These are phyloP conservation scores for Eurystomus gularis DNA, from an alignment of 2,113 vertebrate species.

Conservation along the genomic window DNA sequence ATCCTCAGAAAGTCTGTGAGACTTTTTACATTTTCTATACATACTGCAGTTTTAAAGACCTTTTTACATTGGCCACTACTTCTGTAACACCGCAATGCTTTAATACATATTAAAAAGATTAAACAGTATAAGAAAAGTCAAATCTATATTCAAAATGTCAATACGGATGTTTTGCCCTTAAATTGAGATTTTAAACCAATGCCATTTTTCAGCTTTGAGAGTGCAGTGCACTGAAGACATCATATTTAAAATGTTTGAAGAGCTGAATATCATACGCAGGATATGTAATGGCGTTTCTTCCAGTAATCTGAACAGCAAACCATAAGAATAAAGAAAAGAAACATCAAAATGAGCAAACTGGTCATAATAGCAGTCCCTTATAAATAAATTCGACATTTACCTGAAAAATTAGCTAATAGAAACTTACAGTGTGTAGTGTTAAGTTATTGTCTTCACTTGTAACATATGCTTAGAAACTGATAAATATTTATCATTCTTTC, in stretches of 20 bases:
- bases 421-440: neutral
- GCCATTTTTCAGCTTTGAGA: neutral
- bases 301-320: neutral
- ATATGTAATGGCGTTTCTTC: neutral
- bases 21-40: conserved; percentile 70
- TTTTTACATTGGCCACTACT: conserved; percentile 62
- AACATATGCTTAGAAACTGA: conserved; percentile 56
- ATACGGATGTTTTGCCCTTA: neutral
- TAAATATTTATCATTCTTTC: conserved; percentile 69
- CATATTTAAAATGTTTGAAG: conserved; percentile 21
- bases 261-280: neutral
- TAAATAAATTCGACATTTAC: conserved; percentile 61
- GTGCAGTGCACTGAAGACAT: neutral
- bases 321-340: neutral
- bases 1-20: conserved; percentile 57
- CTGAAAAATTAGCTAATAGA: conserved; percentile 62
- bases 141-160: neutral
- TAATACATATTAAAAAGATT: conserved; percentile 30
- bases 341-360: conserved; percentile 28
- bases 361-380: neutral
- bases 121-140: neutral
- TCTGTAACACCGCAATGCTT: conserved; percentile 56
- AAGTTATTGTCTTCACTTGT: conserved; percentile 53
- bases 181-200: neutral
- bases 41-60: conserved; percentile 53